phyloP scores from a whole-genome alignment of 1,140 invertebrate genomes.

The Temnothorax nylanderi region DNA sequence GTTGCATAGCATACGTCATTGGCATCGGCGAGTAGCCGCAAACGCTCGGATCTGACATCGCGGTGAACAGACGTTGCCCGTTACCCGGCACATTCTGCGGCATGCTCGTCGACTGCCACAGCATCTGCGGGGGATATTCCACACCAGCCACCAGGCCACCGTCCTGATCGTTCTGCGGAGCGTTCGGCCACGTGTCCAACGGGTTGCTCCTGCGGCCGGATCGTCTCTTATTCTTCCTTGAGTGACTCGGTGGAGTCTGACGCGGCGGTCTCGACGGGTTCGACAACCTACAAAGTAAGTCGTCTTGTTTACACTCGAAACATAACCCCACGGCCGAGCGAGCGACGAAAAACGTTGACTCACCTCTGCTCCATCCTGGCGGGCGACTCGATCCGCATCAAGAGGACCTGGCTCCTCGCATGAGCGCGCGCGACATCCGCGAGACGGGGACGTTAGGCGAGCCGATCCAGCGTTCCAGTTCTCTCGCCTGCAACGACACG shows the following conservation, averaged over 20 bases:
- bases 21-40: constrained; percentile 85
- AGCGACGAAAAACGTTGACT: neutral
- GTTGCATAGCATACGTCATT: constrained; percentile 85
- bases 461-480: neutral
- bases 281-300: constrained; percentile 27
- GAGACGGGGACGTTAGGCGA: neutral
- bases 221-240: constrained; percentile 64
- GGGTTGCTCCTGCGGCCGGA: constrained; percentile 52
- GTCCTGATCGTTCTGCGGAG: constrained; percentile 30
- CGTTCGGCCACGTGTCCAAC: constrained; percentile 34
- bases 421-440: neutral
- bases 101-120: constrained; percentile 63
- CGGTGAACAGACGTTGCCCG: constrained; percentile 84
- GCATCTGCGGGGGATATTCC: constrained; percentile 55
- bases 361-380: constrained; percentile 66
- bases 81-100: constrained; percentile 66
- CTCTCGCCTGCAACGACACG: neutral
- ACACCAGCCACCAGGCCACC: constrained; percentile 23
- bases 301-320: constrained; percentile 8
- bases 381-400: constrained; percentile 32
- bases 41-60: constrained; percentile 85
- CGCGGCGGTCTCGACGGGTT: constrained; percentile 31
- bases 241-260: constrained; percentile 23
- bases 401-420: neutral
- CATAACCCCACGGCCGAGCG: neutral